These are phyloP conservation scores for Mobula birostris DNA, from an alignment of 2,113 vertebrate species.

Conservation along the genomic window DNA sequence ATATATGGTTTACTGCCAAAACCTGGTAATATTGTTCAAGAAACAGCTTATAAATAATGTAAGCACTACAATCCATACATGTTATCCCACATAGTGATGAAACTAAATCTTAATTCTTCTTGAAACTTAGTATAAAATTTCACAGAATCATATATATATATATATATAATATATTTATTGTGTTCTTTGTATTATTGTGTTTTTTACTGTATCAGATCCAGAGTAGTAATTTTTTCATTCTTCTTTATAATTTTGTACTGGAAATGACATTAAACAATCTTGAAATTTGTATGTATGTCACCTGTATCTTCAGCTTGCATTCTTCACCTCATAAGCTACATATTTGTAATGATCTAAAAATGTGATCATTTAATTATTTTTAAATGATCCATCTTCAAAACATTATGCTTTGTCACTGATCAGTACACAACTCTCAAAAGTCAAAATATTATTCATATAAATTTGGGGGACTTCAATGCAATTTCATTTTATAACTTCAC, in stretches of 20 bases:
- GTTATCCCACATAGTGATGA: background rate
- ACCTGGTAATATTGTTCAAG: background rate
- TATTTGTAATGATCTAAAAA: background rate
- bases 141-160: background rate
- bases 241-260: too few relatives aligned
- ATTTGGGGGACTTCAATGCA: background rate
- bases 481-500: background rate
- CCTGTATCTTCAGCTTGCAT: background rate
- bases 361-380: background rate
- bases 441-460: background rate
- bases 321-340: background rate
- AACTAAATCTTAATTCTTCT: background rate
- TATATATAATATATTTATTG: too few relatives aligned
- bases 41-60: background rate
- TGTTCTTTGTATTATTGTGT: too few relatives aligned
- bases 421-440: background rate
- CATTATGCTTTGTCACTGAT: background rate
- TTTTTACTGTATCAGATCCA: too few relatives aligned
- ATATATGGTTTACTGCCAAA: background rate
- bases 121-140: constrained; percentile 2
- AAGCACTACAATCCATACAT: background rate
- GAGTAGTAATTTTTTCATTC: too few relatives aligned
- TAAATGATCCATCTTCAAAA: background rate
- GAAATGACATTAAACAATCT: too few relatives aligned
- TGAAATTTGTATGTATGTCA: too few relatives aligned